These are phyloP conservation scores for Phyto melanocephala DNA, from an alignment of 2,888 invertebrate species.

Conservation along the genomic window DNA sequence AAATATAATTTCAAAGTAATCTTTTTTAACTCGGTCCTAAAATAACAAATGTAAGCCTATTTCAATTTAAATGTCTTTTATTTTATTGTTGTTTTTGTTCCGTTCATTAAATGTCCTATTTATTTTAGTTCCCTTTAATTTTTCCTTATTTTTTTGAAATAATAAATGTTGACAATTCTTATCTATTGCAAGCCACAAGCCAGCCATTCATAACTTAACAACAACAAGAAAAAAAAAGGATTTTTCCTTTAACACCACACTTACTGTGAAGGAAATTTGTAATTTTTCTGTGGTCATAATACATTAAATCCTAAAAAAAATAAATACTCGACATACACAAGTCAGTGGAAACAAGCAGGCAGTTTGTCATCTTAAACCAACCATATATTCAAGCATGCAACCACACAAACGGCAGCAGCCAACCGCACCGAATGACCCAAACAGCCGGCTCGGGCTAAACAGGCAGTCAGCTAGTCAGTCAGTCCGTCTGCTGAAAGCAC, in stretches of 20 bases:
- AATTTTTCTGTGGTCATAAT: conserved; percentile 51
- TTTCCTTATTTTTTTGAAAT: conserved; percentile 39
- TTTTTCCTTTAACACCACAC: not conserved
- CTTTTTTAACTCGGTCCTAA: too few relatives aligned
- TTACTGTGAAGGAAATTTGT: conserved; percentile 40
- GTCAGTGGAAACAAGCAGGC: conserved; percentile 35
- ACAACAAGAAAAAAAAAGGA: not conserved
- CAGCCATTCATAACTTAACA: conserved; percentile 8
- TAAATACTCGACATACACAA: conserved; percentile 6
- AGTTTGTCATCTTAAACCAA: conserved; percentile 51
- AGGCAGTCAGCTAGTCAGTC: conserved; percentile 2
- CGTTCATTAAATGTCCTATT: conserved; percentile 47
- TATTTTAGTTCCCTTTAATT: not conserved
- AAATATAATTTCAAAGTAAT: too few relatives aligned
- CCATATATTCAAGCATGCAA: not conserved
- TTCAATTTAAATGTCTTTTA: not conserved
- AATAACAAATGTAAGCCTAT: too few relatives aligned
- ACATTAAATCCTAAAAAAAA: conserved; percentile 27
- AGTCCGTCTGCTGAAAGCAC: conserved; percentile 17
- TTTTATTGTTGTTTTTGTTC: not conserved
- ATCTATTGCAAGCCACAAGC: conserved; percentile 34
- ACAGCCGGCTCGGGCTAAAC: conserved; percentile 3
- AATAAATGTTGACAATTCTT: conserved; percentile 60
- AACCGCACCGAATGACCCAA: conserved; percentile 5
- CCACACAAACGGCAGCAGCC: not conserved